Conservation (phyloP, 2,888 invertebrate genomes). For the Ceramica pisi region DNA sequence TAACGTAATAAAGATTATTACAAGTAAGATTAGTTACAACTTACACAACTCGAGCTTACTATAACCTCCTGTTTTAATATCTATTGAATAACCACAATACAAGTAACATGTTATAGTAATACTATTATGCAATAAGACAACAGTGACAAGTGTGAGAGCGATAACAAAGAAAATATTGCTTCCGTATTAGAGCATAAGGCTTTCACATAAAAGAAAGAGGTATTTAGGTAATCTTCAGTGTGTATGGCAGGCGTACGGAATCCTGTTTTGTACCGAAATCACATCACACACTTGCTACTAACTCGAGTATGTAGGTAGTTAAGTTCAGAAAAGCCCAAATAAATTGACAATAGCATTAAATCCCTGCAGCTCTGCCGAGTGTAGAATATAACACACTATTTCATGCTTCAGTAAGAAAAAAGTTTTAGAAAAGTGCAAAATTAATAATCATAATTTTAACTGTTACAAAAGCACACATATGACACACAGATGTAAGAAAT, state of each 20-base stretch:
- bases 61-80: not conserved
- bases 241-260: too few species aligned
- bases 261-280: too few species aligned
- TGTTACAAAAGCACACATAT: not conserved
- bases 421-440: constrained; percentile 4
- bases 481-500: not conserved
- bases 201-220: not conserved
- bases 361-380: not conserved
- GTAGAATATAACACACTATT: not conserved
- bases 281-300: too few species aligned
- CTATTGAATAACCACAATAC: constrained; percentile 3
- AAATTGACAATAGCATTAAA: too few species aligned
- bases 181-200: not conserved
- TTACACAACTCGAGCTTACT: constrained; percentile 17
- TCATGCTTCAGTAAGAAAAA: not conserved
- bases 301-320: too few species aligned
- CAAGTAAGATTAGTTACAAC: constrained; percentile 9
- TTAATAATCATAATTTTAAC: not conserved
- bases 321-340: not conserved
- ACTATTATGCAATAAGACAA: not conserved
- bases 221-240: too few species aligned
- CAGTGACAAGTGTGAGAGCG: not conserved
- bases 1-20: constrained; percentile 13
- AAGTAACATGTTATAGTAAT: not conserved
- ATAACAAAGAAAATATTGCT: not conserved